These are phyloP conservation scores for Cotesia typhae DNA, from an alignment of 1,140 invertebrate genomes.

Conservation along the genomic window DNA sequence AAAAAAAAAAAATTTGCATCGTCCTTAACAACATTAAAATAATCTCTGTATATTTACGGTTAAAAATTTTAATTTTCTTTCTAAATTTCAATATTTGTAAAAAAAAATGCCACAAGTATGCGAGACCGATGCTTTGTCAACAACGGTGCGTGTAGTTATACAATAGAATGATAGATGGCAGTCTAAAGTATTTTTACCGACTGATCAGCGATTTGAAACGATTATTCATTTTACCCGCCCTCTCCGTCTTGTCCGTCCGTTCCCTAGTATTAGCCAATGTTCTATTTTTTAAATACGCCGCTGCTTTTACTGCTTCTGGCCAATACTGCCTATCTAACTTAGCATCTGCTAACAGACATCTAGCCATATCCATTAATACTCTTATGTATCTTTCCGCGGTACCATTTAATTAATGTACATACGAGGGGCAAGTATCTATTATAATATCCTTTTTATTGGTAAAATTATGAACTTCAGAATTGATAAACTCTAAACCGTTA, in stretches of 20 bases:
- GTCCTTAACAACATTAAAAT: not conserved
- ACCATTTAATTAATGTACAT: slow-evolving; percentile 40
- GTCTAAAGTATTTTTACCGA: not conserved
- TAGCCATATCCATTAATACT: slow-evolving; percentile 35
- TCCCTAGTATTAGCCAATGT: slow-evolving; percentile 28
- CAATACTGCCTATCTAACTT: slow-evolving; percentile 35
- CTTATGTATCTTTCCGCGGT: slow-evolving; percentile 36
- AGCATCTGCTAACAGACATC: slow-evolving; percentile 40
- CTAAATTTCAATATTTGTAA: not conserved
- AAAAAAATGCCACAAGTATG: not conserved
- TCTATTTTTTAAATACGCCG: slow-evolving; percentile 43
- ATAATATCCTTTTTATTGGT: slow-evolving; percentile 38
- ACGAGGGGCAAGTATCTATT: slow-evolving; percentile 33
- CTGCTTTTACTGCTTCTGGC: slow-evolving; percentile 42
- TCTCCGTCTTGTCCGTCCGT: not conserved
- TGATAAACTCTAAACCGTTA: slow-evolving; percentile 43
- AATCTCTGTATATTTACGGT: not conserved
- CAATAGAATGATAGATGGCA: not conserved
- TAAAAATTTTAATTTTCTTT: not conserved
- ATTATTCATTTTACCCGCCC: not conserved
- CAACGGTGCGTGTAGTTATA: not conserved
- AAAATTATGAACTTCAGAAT: slow-evolving; percentile 36
- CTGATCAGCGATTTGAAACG: not conserved
- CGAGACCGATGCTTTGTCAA: not conserved
- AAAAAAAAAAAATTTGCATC: not conserved